Percentiles rank a stretch among this genome's conserved stretches.
Evolutionary conservation across 2,888 invertebrate genomes (phyloP).

Genomic region (Lasiommata megera): DNA sequence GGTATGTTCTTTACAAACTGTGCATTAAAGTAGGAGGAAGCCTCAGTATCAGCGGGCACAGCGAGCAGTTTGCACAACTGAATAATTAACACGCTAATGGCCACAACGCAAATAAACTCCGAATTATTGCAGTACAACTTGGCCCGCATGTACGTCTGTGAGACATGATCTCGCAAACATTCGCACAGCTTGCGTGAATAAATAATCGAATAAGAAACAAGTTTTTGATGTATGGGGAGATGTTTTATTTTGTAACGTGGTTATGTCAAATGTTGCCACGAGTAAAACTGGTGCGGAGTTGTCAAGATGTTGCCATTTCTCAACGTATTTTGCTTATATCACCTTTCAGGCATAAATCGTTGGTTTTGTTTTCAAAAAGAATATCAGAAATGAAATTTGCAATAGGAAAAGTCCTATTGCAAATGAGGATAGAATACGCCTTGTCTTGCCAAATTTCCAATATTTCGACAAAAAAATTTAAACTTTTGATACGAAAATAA

Average conservation of each 20-base stretch:
- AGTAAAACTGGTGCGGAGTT: too few relatives aligned
- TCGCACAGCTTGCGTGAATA: slow-evolving; percentile 26
- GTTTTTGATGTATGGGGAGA: slow-evolving; percentile 12
- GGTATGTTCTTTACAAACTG: not conserved
- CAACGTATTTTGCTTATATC: too few relatives aligned
- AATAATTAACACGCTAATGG: slow-evolving; percentile 76
- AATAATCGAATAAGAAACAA: slow-evolving; percentile 22
- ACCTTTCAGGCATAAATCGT: too few relatives aligned
- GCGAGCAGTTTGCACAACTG: slow-evolving; percentile 40
- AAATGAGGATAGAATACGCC: too few relatives aligned
- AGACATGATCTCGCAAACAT: slow-evolving; percentile 40
- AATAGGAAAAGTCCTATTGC: too few relatives aligned
- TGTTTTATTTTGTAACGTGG: slow-evolving; percentile 1
- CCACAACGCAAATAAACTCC: slow-evolving; percentile 71
- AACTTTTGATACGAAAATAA: too few relatives aligned
- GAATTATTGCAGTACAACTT: slow-evolving; percentile 70
- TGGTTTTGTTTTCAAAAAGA: too few relatives aligned
- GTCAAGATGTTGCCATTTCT: too few relatives aligned
- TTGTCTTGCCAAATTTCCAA: too few relatives aligned
- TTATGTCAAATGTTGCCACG: too few relatives aligned
- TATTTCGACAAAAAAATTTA: too few relatives aligned
- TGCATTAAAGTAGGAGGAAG: slow-evolving; percentile 16
- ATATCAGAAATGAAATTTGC: too few relatives aligned
- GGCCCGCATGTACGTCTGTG: slow-evolving; percentile 44
- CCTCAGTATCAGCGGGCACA: slow-evolving; percentile 39